phyloP scores from a whole-genome alignment of 2,888 invertebrate genomes.

The Heteromyza rotundicornis region DNA sequence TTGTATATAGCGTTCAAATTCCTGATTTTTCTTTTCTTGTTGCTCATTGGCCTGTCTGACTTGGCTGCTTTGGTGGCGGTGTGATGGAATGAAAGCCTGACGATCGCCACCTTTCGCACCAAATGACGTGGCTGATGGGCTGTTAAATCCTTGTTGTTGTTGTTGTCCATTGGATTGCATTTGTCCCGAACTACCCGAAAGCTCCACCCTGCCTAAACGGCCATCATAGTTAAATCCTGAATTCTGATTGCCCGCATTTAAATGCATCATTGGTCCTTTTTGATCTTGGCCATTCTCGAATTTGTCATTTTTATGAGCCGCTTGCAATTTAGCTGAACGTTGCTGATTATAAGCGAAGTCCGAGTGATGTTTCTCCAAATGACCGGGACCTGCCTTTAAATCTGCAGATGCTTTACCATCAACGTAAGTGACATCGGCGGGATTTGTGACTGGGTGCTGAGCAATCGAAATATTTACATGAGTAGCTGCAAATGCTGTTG shows the following conservation, averaged over 20 bases:
- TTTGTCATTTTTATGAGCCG: conserved; percentile 17
- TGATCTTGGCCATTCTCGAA: neutral
- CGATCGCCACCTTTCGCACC: neutral
- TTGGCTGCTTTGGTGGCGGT: conserved; percentile 32
- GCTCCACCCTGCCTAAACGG: conserved; percentile 12
- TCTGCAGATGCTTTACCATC: conserved; percentile 55
- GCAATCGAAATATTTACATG: conserved; percentile 56
- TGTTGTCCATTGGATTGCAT: too few relatives aligned
- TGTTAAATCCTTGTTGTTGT: too few relatives aligned
- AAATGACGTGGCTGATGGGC: neutral
- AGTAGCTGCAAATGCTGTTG: conserved; percentile 42
- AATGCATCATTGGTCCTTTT: conserved; percentile 5
- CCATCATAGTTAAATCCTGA: conserved; percentile 6
- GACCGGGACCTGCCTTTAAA: conserved; percentile 48
- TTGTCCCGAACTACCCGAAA: neutral
- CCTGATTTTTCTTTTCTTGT: conserved; percentile 54
- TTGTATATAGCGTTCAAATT: conserved; percentile 58
- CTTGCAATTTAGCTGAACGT: conserved; percentile 35
- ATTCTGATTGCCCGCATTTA: neutral
- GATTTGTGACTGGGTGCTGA: conserved; percentile 56
- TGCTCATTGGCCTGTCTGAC: conserved; percentile 43
- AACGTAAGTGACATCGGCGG: conserved; percentile 66
- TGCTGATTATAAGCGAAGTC: conserved; percentile 30
- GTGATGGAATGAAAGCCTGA: neutral
- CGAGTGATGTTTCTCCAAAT: neutral